phyloP scores from a whole-genome alignment of 2,888 invertebrate genomes.

The Notocelia uddmanniana region DNA sequence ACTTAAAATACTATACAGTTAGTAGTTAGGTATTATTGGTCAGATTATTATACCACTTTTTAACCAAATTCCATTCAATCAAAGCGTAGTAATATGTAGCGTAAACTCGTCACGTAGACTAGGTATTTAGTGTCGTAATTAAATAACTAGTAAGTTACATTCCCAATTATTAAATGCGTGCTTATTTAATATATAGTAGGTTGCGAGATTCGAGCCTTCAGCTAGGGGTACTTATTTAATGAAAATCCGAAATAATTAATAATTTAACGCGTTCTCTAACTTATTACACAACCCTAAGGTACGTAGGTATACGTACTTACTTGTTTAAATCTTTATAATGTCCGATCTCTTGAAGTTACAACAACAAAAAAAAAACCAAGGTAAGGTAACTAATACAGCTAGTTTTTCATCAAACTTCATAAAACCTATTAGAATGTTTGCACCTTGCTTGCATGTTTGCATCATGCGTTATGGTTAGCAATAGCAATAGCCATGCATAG shows the following conservation, averaged over 20 bases:
- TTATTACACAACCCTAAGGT: neutral
- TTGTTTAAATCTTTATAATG: neutral
- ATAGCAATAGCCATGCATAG: neutral
- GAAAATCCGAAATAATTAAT: neutral
- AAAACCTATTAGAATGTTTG: neutral
- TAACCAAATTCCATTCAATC: conserved; percentile 30
- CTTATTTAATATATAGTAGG: neutral
- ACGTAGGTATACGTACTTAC: neutral
- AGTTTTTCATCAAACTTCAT: neutral
- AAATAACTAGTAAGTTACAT: conserved; percentile 17
- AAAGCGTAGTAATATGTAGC: conserved; percentile 27
- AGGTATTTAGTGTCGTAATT: conserved; percentile 37
- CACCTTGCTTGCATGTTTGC: neutral
- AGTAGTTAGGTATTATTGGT: conserved; percentile 70
- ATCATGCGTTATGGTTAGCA: no score
- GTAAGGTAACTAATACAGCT: neutral
- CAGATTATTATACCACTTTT: conserved; percentile 58
- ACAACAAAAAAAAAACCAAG: neutral
- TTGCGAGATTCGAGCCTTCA: conserved; percentile 4
- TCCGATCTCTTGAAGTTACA: neutral
- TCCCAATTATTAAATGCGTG: neutral
- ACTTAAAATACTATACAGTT: conserved; percentile 73
- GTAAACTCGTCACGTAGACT: conserved; percentile 45
- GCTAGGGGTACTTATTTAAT: neutral
- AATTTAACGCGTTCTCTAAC: neutral